A percentile compares a stretch with the other conserved stretches of the same genome.
Evolutionary conservation across 2,888 invertebrate species (phyloP).

Genomic region (Tubiluchus corallicola): DNA sequence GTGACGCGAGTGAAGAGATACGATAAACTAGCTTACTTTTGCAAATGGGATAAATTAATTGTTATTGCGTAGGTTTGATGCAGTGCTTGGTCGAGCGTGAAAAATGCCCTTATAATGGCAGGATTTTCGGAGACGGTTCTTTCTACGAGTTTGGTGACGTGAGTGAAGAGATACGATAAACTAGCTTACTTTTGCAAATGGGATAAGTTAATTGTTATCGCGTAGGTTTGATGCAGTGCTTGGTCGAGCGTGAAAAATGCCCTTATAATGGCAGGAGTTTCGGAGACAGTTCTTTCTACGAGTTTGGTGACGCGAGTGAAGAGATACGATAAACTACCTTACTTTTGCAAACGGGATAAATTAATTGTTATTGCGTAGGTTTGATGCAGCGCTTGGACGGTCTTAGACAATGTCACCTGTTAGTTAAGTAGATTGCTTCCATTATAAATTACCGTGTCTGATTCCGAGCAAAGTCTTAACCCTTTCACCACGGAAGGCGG

Average conservation of each 20-base stretch:
- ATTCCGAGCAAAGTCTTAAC: too few species aligned
- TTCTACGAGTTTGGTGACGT: conserved; percentile 96
- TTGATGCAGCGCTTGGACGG: too few species aligned
- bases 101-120: conserved; percentile 69
- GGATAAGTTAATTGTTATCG: conserved; percentile 6
- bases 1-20: conserved; percentile 70
- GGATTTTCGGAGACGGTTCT: conserved; percentile 86
- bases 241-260: too few species aligned
- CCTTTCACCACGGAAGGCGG: too few species aligned
- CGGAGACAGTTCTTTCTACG: conserved; percentile 87
- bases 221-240: too few species aligned
- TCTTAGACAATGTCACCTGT: too few species aligned
- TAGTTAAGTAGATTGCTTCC: too few species aligned
- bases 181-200: not conserved
- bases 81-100: too few species aligned
- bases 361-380: conserved; percentile 5
- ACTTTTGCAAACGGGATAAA: conserved; percentile 1
- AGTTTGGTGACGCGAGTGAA: conserved; percentile 81
- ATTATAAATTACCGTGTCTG: too few species aligned
- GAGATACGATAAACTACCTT: too few species aligned
- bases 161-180: too few species aligned
- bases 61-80: conserved; percentile 6
- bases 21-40: not conserved
- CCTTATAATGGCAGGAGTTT: conserved; percentile 79
- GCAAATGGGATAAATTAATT: conserved; percentile 3